Evolutionary conservation across 2,797 vertebrate species (phyloP), one percentile per base, ranked within the genome.

Genomic region (Choloepus didactylus): DNA sequence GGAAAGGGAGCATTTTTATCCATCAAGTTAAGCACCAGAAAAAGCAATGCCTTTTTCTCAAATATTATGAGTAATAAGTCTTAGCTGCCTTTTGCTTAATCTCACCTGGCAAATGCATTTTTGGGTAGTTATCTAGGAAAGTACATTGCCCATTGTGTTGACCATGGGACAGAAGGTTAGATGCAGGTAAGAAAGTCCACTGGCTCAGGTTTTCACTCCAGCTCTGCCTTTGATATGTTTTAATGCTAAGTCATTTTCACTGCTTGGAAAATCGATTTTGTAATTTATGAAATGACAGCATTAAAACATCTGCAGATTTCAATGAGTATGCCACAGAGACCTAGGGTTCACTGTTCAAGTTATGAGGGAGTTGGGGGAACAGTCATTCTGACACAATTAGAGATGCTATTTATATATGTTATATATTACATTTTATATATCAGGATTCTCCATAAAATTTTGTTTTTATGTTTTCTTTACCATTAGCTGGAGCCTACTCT

Each of bases 31-130:
- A 88, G 7, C 18, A 9, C 41, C 64, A 80, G 67, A 35, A 21
- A 23, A 81, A 59, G 3, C 7, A 69, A 92, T 92, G 9, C 0
- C 2, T 93, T 85, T 77, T 12, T 82, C 11, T 88, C 23, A 93
- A 72, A 84, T 83, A 41, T 56, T 27, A 11, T 70, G 41, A 69
- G 1, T 60, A 73, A 75, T 91, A 89, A 54, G 49, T 46, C 7
- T 59, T 67, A 81, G 44, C 15, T 79, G n/a, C 3, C 23, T 79
- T 92, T 93, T 84, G 9, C 35, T 76, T 85, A 75, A 85, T 87
- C 59, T 95, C 18, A 62, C 21, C 69, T 21, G 25, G 91, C 29
- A 85, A 60, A 69, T 49, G 4, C 6, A 79, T 49, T 62, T 93
- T 29, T 29, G 27, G 16, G 27, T 75, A 38, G 44, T 62, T 64